A percentile compares a stretch with the other conserved stretches of the same genome.
Evolutionary conservation across 2,797 vertebrate genomes (phyloP).

Genomic region (Eutrigla gurnardus): DNA sequence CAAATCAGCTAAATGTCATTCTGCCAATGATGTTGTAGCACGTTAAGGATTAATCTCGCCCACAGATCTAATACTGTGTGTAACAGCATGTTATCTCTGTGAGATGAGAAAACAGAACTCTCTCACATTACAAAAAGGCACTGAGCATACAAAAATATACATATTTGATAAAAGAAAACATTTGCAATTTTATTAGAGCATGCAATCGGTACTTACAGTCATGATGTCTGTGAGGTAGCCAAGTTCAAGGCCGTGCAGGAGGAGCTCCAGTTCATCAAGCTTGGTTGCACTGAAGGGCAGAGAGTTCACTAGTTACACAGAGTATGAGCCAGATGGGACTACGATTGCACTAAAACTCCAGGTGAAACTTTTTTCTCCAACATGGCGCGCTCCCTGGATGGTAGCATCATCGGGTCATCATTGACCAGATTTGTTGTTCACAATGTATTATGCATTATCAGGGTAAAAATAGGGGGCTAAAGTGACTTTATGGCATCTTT

Average conservation of each 20-base stretch:
- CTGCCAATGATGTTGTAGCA: conserved; percentile 29
- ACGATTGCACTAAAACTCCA: too few species aligned
- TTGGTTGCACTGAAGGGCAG: conserved; percentile 80
- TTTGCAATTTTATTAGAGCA: neutral
- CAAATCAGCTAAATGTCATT: conserved; percentile 13
- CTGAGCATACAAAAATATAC: neutral
- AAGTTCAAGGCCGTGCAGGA: conserved; percentile 92
- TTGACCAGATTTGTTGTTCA: neutral
- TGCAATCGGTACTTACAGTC: conserved; percentile 63
- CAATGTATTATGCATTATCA: neutral
- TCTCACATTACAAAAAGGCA: conserved; percentile 1
- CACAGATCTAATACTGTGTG: conserved; percentile 1
- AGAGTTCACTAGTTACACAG: conserved; percentile 30
- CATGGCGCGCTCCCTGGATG: too few species aligned
- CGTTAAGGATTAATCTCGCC: conserved; percentile 38
- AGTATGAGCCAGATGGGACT: neutral
- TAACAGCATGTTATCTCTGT: conserved; percentile 3
- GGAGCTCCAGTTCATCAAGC: conserved; percentile 87
- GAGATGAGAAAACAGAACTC: conserved; percentile 7
- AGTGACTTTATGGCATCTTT: neutral
- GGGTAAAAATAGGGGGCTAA: neutral
- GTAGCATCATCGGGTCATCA: too few species aligned
- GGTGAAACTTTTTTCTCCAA: too few species aligned
- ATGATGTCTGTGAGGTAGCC: conserved; percentile 86
- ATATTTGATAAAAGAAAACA: neutral